Conservation (phyloP, 2,888 invertebrate species). For the Tetragonisca angustula region DNA sequence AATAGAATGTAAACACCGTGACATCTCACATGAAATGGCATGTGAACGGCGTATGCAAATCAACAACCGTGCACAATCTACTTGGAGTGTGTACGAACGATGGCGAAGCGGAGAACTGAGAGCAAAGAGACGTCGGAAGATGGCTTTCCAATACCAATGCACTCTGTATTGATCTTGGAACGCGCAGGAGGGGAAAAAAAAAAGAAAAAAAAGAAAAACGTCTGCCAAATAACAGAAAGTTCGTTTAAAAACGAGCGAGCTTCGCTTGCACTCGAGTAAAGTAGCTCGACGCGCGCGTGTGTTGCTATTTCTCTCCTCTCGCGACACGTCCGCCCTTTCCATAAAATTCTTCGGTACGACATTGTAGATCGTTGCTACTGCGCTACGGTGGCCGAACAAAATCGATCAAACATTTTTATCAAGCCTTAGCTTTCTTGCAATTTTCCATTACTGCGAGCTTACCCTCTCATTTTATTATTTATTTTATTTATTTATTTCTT, state of each 20-base stretch:
- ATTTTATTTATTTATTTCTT: no score
- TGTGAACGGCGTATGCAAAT: conserved; percentile 42
- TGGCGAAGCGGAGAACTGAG: conserved; percentile 9
- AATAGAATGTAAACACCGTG: conserved; percentile 54
- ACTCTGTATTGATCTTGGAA: conserved; percentile 33
- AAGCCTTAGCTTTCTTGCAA: no score
- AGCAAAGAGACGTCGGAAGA: conserved; percentile 23
- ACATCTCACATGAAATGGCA: conserved; percentile 34
- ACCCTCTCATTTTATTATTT: no score
- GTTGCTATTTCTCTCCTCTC: neutral
- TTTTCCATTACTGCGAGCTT: no score
- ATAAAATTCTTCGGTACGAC: neutral
- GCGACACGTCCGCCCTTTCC: neutral
- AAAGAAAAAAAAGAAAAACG: neutral
- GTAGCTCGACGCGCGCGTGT: neutral
- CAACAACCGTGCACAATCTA: conserved; percentile 51
- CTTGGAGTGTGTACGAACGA: conserved; percentile 35
- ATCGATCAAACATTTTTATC: no score
- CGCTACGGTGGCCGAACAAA: no score
- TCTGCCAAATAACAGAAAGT: conserved; percentile 19
- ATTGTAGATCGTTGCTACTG: no score
- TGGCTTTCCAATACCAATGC: conserved; percentile 46
- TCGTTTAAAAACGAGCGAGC: conserved; percentile 23
- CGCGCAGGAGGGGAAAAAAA: no score
- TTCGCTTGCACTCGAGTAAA: neutral